Evolutionary conservation across 2,888 invertebrate genomes (phyloP).

Genomic region (Brachycybe producta): DNA sequence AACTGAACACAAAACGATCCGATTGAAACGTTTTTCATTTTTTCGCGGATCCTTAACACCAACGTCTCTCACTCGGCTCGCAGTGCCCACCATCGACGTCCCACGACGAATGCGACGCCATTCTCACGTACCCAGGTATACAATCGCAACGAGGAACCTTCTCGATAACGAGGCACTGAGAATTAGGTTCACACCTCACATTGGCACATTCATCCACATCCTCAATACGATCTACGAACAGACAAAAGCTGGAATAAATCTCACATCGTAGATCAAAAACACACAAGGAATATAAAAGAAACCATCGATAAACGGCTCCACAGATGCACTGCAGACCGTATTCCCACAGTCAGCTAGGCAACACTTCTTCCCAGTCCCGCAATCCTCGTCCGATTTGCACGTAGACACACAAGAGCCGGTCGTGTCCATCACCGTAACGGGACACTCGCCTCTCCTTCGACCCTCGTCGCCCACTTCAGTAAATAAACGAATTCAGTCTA

Average conservation of each 20-base stretch:
- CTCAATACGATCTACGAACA: no score
- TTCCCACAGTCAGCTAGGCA: constrained; percentile 24
- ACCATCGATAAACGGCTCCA: constrained; percentile 19
- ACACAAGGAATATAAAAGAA: constrained; percentile 19
- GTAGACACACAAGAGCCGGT: constrained; percentile 15
- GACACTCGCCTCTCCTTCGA: constrained; percentile 18
- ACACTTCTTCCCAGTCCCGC: constrained; percentile 24
- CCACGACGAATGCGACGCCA: no score
- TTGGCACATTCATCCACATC: background rate
- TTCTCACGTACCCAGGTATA: background rate
- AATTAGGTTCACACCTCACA: background rate
- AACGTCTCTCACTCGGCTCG: no score
- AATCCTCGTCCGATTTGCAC: constrained; percentile 25
- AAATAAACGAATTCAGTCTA: background rate
- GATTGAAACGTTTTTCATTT: no score
- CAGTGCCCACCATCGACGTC: no score
- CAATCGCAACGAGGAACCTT: background rate
- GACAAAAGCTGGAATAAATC: no score
- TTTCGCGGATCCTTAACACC: no score
- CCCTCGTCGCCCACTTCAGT: background rate
- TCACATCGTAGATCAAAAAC: no score
- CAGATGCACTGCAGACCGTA: constrained; percentile 23
- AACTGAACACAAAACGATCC: no score
- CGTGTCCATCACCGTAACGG: constrained; percentile 7
- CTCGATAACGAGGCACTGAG: background rate